Evolutionary conservation across 2,888 invertebrate species (phyloP).

Genomic region (Trissoscelio sp.): DNA sequence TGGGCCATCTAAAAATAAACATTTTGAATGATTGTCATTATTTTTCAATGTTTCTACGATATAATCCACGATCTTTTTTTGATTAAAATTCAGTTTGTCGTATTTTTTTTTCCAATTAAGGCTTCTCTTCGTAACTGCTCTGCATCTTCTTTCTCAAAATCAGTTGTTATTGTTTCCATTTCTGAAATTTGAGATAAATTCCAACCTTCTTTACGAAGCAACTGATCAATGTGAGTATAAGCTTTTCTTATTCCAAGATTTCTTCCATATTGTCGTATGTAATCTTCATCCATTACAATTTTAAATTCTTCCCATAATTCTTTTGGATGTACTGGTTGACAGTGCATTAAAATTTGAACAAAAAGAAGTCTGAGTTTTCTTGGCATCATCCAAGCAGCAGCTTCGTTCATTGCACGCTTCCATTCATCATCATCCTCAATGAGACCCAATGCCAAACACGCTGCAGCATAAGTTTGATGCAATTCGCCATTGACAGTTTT

Average conservation of each 20-base stretch:
- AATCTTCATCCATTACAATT: slow-evolving; percentile 39
- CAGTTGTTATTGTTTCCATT: background rate
- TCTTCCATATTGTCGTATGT: background rate
- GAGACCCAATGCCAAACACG: slow-evolving; percentile 73
- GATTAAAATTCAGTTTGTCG: no score
- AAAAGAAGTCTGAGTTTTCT: no score
- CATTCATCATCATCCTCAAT: slow-evolving; percentile 7
- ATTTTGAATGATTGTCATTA: no score
- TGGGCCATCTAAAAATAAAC: no score
- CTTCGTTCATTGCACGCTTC: slow-evolving; percentile 34
- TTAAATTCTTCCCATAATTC: no score
- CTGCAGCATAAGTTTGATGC: slow-evolving; percentile 72
- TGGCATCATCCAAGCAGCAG: no score
- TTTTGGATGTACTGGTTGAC: no score
- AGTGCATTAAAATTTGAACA: no score
- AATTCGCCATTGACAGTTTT: no score
- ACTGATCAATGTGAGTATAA: slow-evolving; percentile 1
- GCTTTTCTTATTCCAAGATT: slow-evolving; percentile 3
- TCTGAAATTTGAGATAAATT: slow-evolving; percentile 22
- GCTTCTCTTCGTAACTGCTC: background rate
- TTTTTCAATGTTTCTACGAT: no score
- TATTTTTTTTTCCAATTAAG: no score
- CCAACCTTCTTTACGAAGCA: slow-evolving; percentile 17
- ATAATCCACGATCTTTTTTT: no score
- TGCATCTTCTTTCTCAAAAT: background rate